Base-by-base conservation (phyloP, 1,140 invertebrate genomes). In the Hyles vespertilio region DNA sequence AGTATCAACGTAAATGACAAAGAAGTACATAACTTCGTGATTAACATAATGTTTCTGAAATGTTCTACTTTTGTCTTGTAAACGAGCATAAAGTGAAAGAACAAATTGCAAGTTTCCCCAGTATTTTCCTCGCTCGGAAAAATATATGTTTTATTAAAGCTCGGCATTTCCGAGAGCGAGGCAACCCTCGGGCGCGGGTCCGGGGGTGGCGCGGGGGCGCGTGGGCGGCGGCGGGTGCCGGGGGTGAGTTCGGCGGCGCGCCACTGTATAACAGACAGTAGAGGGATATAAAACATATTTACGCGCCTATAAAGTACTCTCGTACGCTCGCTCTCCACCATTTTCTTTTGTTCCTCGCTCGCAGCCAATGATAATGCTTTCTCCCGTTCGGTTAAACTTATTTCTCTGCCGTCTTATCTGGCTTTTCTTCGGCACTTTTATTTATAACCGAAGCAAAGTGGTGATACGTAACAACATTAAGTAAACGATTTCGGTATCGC, bases 141-240 rank as follows among this genome's bases (percentile, higher is more conserved):
- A 88, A 88, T 88, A 86, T 87, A 88, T 88, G 85, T 88, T 88
- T 88, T 88, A 88, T 88, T 88, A 88, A 88, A 88, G 85, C 85
- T 87, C 85, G 85, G 84, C 80, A 84, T 88, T 88, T 88, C 85
- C 85, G 81, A 88, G 85, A 84, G 79, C 83, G 79, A 75, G 73
- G 81, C 79, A 77, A 75, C 85, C 83, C 84, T 80, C 80, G 74
- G 65, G 77, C 74, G 36, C 0, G 36, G 36, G 36, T 40, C 1
- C 70, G 79, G 70, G 65, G 69, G 72, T 60, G 69, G 70, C 47
- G 60, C 66, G 65, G 68, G 65, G 49, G 62, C 22, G 67, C 57
- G 53, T 49, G 22, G 22, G 22, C 22, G 58, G 60, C 57, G 60
- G 45, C 46, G 22, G 48, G 33, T 46, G 36, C 43, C 11, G 52